Evolutionary conservation across 2,888 invertebrate species (phyloP), one percentile per base, ranked within the genome.

Genomic region (Phengaris alcon): DNA sequence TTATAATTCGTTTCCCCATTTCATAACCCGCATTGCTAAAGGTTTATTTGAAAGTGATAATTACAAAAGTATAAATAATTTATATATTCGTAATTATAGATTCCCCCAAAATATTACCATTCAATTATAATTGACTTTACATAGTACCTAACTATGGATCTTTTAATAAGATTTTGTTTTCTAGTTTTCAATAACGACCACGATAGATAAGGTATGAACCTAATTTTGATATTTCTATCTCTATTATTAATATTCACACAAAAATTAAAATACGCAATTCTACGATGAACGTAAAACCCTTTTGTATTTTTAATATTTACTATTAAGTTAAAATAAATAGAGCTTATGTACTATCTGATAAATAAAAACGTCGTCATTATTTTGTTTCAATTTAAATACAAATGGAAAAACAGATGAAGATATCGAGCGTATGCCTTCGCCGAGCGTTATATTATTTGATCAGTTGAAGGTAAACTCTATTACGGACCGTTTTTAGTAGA

Each of bases 381-480:
- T 82, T 44, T 74, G 69, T 10, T 72, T 52, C 12, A 35, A 54
- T 72, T 54, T 35, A 52, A 72, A 72, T 72, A 72, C 52, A 72
- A 72, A 72, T 72, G 15, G 72, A 72, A 72, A 35, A 72, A 35
- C 13, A 54, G 70, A 52, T 51, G 69, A 13, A 48, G 69, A 69
- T 69, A 69, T 46, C 80, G 81, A 74, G 80, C 82, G 81, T 82
- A 83, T 52, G 70, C 70, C 48, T 70, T 9, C 81, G 82, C 82
- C 84, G 84, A 84, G 85, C 88, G 86, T 88, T 89, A 88, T 90
- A 90, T 89, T 88, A 90, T 91, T 90, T 90, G 89, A 89, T 89
- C 88, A 70, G 75, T 57, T 83, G 84, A 86, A 88, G 85, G 90
- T 90, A 90, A 90, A 90, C 89, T 90, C 88, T 88, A 90, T 91